phyloP scores from a whole-genome alignment of 2,797 vertebrate genomes.

The Martes flavigula region DNA sequence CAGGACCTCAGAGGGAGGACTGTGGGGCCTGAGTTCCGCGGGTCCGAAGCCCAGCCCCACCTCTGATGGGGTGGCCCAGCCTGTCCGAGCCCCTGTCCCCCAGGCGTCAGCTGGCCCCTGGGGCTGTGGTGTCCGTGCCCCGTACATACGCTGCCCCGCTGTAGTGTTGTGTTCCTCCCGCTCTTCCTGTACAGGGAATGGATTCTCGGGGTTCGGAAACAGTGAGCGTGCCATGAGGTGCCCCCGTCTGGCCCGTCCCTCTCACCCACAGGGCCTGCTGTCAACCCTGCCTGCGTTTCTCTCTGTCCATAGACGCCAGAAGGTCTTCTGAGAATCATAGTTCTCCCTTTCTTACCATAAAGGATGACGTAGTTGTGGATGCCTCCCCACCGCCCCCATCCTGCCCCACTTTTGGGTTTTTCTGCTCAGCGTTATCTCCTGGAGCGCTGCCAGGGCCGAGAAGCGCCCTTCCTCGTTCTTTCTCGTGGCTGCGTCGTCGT shows the following conservation, averaged over 20 bases:
- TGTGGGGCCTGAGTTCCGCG: too few species aligned
- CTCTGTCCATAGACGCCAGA: background rate
- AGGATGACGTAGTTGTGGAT: too few species aligned
- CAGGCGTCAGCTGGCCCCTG: background rate
- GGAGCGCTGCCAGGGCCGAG: background rate
- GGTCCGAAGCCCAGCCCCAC: background rate
- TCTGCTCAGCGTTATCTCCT: background rate
- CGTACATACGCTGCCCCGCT: background rate
- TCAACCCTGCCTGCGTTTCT: background rate
- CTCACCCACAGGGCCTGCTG: rapidly evolving
- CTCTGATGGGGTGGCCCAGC: background rate
- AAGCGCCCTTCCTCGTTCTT: background rate
- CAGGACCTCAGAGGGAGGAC: background rate
- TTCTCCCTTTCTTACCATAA: background rate
- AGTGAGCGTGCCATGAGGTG: rapidly evolving
- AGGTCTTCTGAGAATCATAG: background rate
- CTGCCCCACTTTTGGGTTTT: background rate
- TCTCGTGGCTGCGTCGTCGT: rapidly evolving
- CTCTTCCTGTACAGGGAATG: background rate
- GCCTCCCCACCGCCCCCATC: too few species aligned
- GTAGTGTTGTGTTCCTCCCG: rapidly evolving
- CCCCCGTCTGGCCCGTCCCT: background rate
- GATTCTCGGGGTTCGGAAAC: background rate
- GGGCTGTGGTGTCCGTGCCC: background rate
- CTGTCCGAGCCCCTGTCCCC: background rate